Evolutionary conservation across 2,113 vertebrate genomes (phyloP), one percentile per base, ranked within the genome.

Genomic region (Brachyistius frenatus): DNA sequence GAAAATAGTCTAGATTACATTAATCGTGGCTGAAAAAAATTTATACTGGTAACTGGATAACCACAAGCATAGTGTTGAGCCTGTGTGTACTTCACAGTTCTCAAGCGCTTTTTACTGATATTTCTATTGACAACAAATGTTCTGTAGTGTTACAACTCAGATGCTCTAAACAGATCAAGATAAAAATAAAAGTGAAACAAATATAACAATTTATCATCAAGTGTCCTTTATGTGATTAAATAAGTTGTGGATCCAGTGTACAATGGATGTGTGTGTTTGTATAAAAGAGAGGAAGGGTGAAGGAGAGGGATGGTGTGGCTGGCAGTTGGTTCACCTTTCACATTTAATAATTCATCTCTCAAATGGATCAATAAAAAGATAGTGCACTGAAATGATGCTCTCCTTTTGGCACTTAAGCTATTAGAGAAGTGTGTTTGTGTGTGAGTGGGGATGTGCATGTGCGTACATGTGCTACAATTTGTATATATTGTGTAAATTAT

Each of bases 331-430:
- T 83, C 73, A 78, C 65, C 37, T 78, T 78, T 80, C 55, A 72
- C 15, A 74, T 81, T 72, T 57, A 80, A 83, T 88, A 74, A 78
- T 84, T 78, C 33, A 88, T 78, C 71, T 72, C 63, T 79, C 60
- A 84, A 81, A 81, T 76, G 54, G 80, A 78, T 86, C 83, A 84
- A 88, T 86, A 78, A 75, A 84, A 84, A 67, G 23, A 66, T 30
- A 65, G 63, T 69, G 77, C 39, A 53, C 11, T 73, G 65, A 80
- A 60, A 87, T 78, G 61, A 71, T 58, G 66, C 72, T 66, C 46
- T 71, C 68, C 66, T 70, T 83, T 74, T 67, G 55, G 52, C 69
- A 84, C 55, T 80, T 80, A 73, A 58, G 75, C 23, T 81, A 78
- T 80, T 73, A 83, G 33, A 62, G 31, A 47, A 39, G 37, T 53